Evolutionary conservation across 2,888 invertebrate species (phyloP), one percentile per base, ranked within the genome.

Genomic region (Chrysolina americana): DNA sequence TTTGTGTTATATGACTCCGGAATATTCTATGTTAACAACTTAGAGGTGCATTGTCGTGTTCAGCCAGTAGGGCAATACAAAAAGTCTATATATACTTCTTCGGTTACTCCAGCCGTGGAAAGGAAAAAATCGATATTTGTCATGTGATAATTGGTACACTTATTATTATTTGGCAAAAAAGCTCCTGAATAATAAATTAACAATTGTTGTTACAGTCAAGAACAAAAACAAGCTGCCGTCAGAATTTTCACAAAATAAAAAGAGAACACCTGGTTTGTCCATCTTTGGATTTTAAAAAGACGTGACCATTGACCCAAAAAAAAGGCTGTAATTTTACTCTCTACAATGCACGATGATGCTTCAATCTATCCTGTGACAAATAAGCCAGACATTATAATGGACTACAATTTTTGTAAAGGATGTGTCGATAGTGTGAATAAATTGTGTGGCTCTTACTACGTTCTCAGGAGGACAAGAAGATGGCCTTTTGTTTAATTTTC

Each of bases 341-440:
- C 80, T 17, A 76, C 77, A 21, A 76, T 81, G 79, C 79, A 80
- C 41, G 21, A 76, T 44, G 73, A 74, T 65, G 41, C 47, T 28
- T 70, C 74, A 62, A 76, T 81, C 10, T 66, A 82, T 79, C 68
- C 74, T 71, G 74, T 79, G 11, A 77, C 79, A 8, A 78, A 41
- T 47, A 79, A 80, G 36, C 75, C 76, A n/a, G 66, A 75, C 23
- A 77, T 76, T 23, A 80, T 83, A 4, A 64, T 78, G 50, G 63
- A 77, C 50, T 80, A 79, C 41, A 81, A 81, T 70, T 19, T 28
- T 13, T 76, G 59, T 6, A 83, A 84, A 79, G 81, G 80, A 17
- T 81, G 82, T 10, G 81, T 83, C 11, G 80, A 84, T 73, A 79
- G 79, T 41, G 77, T 81, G 1, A 81, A 82, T 74, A 76, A 84